Conservation (phyloP, 1,140 invertebrate species). For the Schlechtendalia chinensis region DNA sequence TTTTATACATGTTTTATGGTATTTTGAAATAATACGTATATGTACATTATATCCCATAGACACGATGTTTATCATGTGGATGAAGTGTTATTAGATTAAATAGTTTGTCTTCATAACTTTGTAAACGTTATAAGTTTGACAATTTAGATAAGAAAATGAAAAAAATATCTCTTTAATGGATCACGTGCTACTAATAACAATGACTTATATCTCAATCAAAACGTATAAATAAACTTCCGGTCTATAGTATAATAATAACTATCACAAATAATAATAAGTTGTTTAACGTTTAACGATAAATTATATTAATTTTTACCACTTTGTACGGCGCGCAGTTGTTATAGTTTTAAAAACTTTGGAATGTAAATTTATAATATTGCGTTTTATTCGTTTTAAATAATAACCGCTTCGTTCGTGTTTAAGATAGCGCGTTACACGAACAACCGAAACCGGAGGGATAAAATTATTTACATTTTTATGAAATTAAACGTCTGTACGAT, state of each 20-base stretch:
- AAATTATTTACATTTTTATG: too few species aligned
- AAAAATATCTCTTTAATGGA: constrained; percentile 8
- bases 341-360: not conserved
- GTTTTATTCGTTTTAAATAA: too few species aligned
- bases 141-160: constrained; percentile 20
- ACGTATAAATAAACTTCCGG: not conserved
- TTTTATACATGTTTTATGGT: not conserved
- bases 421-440: too few species aligned
- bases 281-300: not conserved
- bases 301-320: not conserved
- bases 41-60: not conserved
- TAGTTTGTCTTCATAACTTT: constrained; percentile 5
- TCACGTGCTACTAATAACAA: constrained; percentile 21
- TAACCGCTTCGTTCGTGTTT: too few species aligned
- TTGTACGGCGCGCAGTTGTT: not conserved
- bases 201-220: constrained; percentile 7
- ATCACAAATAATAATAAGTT: too few species aligned
- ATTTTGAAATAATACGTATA: not conserved
- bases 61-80: not conserved
- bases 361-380: not conserved
- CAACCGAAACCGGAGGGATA: too few species aligned
- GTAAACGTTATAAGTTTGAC: constrained; percentile 12
- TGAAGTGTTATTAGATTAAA: constrained; percentile 23
- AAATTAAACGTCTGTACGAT: too few species aligned
- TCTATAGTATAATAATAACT: not conserved